Evolutionary conservation across 2,888 invertebrate genomes (phyloP).

Genomic region (Nomada ferruginata): DNA sequence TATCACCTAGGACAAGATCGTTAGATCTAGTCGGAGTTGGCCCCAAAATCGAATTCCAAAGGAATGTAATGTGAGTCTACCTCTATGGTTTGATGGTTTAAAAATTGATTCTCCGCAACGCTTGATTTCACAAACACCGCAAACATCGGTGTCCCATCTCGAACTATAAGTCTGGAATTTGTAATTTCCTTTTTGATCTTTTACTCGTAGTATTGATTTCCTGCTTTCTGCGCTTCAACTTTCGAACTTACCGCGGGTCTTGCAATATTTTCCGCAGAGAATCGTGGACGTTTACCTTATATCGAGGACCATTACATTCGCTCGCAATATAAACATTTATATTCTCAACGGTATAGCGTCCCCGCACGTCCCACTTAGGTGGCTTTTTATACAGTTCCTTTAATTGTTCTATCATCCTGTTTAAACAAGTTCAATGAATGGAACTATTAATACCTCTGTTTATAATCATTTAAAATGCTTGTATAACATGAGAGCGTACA

Average conservation of each 20-base stretch:
- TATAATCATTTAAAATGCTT: neutral
- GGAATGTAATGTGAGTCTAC: no score
- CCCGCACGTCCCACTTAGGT: conserved; percentile 89
- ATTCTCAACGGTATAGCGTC: conserved; percentile 87
- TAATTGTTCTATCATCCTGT: conserved; percentile 87
- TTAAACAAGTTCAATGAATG: conserved; percentile 40
- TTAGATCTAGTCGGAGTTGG: no score
- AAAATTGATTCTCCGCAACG: conserved; percentile 86
- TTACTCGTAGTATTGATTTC: neutral
- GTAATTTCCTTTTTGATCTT: neutral
- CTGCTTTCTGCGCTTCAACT: neutral
- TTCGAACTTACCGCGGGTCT: conserved; percentile 85
- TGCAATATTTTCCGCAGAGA: conserved; percentile 87
- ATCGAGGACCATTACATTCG: conserved; percentile 60
- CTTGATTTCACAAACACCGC: conserved; percentile 87
- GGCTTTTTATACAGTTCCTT: conserved; percentile 89
- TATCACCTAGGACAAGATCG: no score
- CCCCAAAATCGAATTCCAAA: no score
- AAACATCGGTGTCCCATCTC: conserved; percentile 89
- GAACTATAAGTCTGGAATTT: conserved; percentile 85
- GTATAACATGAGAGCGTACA: conserved; percentile 83
- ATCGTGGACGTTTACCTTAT: conserved; percentile 85
- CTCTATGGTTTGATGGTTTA: conserved; percentile 73
- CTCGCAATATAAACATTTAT: conserved; percentile 91
- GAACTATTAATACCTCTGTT: conserved; percentile 25